Evolutionary conservation across 2,113 vertebrate species (phyloP), one percentile per base, ranked within the genome.

Genomic region (Grammomys dolichurus): DNA sequence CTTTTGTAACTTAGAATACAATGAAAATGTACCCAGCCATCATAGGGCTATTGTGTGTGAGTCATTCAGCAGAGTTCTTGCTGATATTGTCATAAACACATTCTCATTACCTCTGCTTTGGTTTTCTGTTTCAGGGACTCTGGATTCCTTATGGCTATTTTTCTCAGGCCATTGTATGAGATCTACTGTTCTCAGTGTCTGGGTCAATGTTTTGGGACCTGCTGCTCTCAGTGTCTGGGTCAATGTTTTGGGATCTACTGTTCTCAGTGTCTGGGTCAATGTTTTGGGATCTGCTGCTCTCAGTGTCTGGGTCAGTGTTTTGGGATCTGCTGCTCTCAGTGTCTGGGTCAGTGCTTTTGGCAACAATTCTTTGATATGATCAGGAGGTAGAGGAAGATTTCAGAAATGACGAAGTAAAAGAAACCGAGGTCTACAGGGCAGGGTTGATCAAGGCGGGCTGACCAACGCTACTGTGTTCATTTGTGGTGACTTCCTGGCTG

Each of bases 1-100:
- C 63, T 91, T 90, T 85, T 58, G 20, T 72, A 63, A 43, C 90
- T 90, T 81, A 70, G 87, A 92, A 92, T 69, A 54, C 46, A 58
- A 60, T 70, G 72, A 26, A 96, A 58, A 77, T 67, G 14, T 54
- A 86, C 17, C 36, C n/a, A 65, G n/a, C 36, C 70, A 20, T 86
- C 33, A 70, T 8, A 54, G 19, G 40, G 26, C 40, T 86, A 88
- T 33, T 51, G 16, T 43, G 46, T 22, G 20, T 48, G 43, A 92
- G 70, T 16, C 26, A 63, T 19, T 91, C 56, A 58, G 7, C 73
- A 56, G 13, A 78, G 31, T 73, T 89, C 36, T 80, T n/a, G 13
- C 19, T 73, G 7, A 7, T 3, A 26, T 4, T 46, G 78, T 84
- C 67, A 87, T 77, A 89, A 76, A 48, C n/a, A 8, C 58, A 31